Evolutionary conservation across 64 coral and sea anemone genomes (phyloP).

Genomic region (Hydrozoanthus tunicans): DNA sequence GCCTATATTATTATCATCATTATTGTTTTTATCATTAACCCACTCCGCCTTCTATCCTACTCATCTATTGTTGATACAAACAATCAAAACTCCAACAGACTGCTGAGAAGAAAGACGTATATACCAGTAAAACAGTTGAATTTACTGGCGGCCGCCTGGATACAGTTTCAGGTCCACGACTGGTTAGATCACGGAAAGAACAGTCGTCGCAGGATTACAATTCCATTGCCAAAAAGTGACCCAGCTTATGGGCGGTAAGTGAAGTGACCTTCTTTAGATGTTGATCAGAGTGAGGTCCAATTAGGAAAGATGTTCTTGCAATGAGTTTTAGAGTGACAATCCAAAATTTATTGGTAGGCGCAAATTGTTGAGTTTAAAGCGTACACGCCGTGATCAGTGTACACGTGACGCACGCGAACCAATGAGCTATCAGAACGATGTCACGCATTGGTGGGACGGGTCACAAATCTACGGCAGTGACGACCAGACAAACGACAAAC

Average conservation of each 20-base stretch:
- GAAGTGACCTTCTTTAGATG: background rate
- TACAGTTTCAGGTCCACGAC: conserved; percentile 80
- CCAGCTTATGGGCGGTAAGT: background rate
- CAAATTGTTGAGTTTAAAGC: background rate
- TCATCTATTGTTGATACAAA: background rate
- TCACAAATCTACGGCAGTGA: conserved; percentile 88
- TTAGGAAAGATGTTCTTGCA: too few species aligned
- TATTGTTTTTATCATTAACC: background rate
- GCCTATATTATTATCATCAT: background rate
- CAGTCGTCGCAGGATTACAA: conserved; percentile 17
- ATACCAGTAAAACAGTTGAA: conserved; percentile 84
- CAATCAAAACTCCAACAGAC: conserved; percentile 1
- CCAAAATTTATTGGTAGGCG: too few species aligned
- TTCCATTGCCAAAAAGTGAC: conserved; percentile 38
- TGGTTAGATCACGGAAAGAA: conserved; percentile 82
- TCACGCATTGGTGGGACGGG: conserved; percentile 92
- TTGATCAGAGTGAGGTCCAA: too few species aligned
- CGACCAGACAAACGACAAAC: conserved; percentile 44
- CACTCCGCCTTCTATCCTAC: background rate
- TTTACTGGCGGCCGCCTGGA: conserved; percentile 64
- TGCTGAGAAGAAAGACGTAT: conserved; percentile 64
- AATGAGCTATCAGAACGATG: conserved; percentile 80
- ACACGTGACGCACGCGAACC: conserved; percentile 22
- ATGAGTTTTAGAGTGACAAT: too few species aligned
- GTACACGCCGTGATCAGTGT: conserved; percentile 5